Evolutionary conservation across 35 echinoderm and acorn worm genomes (phyloP), one percentile per base, ranked within the genome.

Genomic region (Apostichopus japonicus): DNA sequence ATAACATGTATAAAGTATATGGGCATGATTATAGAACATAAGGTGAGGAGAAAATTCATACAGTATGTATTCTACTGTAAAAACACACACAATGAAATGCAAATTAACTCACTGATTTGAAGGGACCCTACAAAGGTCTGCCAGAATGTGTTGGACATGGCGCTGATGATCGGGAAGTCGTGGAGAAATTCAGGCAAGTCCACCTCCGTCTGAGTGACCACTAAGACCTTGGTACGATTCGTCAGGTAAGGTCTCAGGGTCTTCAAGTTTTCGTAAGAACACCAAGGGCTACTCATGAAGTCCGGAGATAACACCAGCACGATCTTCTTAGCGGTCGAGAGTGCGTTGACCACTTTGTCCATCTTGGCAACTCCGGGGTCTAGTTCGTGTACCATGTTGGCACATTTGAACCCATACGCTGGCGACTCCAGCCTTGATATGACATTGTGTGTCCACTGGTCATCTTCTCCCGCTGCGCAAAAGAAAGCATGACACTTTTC

Each of bases 401-500:
- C 80, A 44, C 95, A 99, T 16, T 88, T 80, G 79, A 99, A 99
- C 4, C 95, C 95, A 17, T 99, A 99, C 0, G 95, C 93, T 16
- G 97, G 86, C 19, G 97, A 92, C 86, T 96, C 95, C 8, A 99
- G 92, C 62, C 93, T 94, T 6, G 92, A 92, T 61, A 96, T 90
- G 6, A 99, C 93, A 58, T 96, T 96, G 8, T 81, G 58, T 0
- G 92, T 92, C 97, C 97, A 99, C n/a, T 96, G 91, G 14, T 95
- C 92, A 33, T 99, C 97, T 13, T 95, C 95, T 53, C 88, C 90
- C 9, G 92, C 86, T 22, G 90, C 96, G 78, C 97, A 99, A 84
- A 99, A 99, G 80, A 99, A 99, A 55, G 95, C 97, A 71, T 99
- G 97, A 23, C 97, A 94, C 1, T 92, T 94, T 79, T 99, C 97